Percentiles rank a stretch among this genome's conserved stretches.
Conservation (phyloP, 1,140 invertebrate genomes). For the Cataglyphis hispanica region DNA sequence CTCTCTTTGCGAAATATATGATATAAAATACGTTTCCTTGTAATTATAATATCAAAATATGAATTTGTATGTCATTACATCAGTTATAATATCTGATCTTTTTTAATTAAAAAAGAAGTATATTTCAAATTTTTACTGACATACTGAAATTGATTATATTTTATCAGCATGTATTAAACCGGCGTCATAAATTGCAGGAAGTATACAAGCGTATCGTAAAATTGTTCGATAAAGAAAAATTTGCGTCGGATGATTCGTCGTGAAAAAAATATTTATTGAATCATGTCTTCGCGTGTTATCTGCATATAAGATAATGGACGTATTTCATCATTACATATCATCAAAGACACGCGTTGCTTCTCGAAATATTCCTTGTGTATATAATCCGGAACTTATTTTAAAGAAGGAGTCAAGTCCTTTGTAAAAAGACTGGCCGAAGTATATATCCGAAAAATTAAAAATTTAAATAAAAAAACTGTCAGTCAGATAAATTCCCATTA, state of each 20-base stretch:
- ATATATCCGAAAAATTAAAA: neutral
- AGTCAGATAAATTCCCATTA: neutral
- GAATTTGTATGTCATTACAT: neutral
- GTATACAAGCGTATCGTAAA: conserved; percentile 1
- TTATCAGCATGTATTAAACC: conserved; percentile 15
- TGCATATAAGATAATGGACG: conserved; percentile 26
- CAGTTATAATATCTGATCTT: neutral
- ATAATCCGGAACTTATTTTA: neutral
- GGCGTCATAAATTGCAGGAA: conserved; percentile 28
- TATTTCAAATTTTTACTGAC: neutral
- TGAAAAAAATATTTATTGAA: conserved; percentile 34
- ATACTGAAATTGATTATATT: conserved; percentile 17
- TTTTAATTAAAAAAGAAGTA: neutral
- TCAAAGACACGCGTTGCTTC: neutral
- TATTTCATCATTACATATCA: neutral
- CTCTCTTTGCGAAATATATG: neutral
- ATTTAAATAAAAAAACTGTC: neutral
- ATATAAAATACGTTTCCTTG: neutral
- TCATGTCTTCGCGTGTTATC: neutral
- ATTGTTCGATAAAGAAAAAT: conserved; percentile 29
- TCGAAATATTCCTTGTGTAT: too few relatives aligned
- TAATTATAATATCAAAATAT: neutral
- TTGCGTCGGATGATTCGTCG: neutral
- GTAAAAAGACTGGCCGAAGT: neutral
- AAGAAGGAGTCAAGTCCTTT: neutral